Evolutionary conservation across 2,888 invertebrate genomes (phyloP).

Genomic region (Melinaea menophilus): DNA sequence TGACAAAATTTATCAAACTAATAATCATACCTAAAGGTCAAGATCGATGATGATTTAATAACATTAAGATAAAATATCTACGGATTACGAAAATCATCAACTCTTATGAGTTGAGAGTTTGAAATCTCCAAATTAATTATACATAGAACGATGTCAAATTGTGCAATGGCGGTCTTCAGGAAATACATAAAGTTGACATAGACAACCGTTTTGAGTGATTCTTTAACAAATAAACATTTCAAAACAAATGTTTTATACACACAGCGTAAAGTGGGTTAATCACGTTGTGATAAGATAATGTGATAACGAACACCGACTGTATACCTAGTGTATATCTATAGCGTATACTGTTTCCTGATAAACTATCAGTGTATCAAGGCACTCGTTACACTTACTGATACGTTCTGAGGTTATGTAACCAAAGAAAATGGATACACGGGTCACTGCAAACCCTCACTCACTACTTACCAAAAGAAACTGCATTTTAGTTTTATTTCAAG

Average conservation of each 20-base stretch:
- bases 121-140: not conserved
- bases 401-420: too few relatives aligned
- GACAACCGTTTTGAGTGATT: constrained; percentile 46
- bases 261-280: constrained; percentile 58
- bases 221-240: constrained; percentile 52
- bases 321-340: constrained; percentile 1
- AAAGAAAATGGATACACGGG: too few relatives aligned
- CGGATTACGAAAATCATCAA: too few relatives aligned
- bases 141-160: constrained; percentile 13
- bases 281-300: constrained; percentile 57
- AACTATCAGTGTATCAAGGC: constrained; percentile 4
- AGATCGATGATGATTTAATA: too few relatives aligned
- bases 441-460: too few relatives aligned
- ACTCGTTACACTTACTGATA: not conserved
- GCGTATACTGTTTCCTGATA: constrained; percentile 15
- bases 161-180: constrained; percentile 30
- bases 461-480: not conserved
- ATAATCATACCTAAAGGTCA: too few relatives aligned
- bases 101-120: too few relatives aligned
- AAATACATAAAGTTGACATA: constrained; percentile 39
- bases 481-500: not conserved
- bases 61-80: too few relatives aligned
- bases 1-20: too few relatives aligned
- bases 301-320: constrained; percentile 34
- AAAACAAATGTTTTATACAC: constrained; percentile 53